These are phyloP conservation scores for Agriopis aurantiaria DNA, from an alignment of 2,888 invertebrate genomes.

Conservation along the genomic window DNA sequence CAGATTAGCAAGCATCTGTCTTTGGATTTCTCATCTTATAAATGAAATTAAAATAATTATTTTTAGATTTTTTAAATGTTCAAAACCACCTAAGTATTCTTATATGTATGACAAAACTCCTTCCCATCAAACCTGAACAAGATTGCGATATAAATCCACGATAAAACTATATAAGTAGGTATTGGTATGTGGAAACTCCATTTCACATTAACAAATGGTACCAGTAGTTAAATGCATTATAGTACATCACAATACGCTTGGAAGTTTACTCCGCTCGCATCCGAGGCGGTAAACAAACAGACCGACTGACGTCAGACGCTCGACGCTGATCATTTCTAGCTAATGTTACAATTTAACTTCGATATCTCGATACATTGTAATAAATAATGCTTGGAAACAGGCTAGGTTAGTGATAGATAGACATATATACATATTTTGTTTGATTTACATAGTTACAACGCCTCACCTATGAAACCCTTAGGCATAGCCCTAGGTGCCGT, in stretches of 20 bases:
- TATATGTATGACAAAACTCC: too few species aligned
- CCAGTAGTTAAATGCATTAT: slow-evolving; percentile 56
- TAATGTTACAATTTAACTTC: slow-evolving; percentile 36
- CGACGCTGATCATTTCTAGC: slow-evolving; percentile 40
- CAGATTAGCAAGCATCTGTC: slow-evolving; percentile 52
- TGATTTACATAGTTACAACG: slow-evolving; percentile 1
- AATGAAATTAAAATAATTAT: background rate
- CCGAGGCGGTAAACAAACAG: slow-evolving; percentile 78
- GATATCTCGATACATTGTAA: slow-evolving; percentile 27
- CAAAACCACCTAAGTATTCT: background rate
- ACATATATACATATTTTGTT: slow-evolving; percentile 4
- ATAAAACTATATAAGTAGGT: background rate
- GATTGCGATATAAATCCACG: background rate
- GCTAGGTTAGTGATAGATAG: background rate
- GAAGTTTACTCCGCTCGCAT: slow-evolving; percentile 77
- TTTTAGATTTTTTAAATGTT: background rate
- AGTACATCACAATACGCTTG: slow-evolving; percentile 70
- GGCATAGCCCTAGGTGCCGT: background rate
- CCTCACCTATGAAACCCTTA: too few species aligned
- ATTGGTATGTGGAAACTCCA: slow-evolving; percentile 1
- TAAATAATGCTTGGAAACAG: slow-evolving; percentile 18
- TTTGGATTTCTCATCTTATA: slow-evolving; percentile 37
- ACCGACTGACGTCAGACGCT: slow-evolving; percentile 69
- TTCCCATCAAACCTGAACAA: background rate
- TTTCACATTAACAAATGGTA: background rate